Conservation (phyloP, 1,140 invertebrate species). For the Armadillidium nasatum region DNA sequence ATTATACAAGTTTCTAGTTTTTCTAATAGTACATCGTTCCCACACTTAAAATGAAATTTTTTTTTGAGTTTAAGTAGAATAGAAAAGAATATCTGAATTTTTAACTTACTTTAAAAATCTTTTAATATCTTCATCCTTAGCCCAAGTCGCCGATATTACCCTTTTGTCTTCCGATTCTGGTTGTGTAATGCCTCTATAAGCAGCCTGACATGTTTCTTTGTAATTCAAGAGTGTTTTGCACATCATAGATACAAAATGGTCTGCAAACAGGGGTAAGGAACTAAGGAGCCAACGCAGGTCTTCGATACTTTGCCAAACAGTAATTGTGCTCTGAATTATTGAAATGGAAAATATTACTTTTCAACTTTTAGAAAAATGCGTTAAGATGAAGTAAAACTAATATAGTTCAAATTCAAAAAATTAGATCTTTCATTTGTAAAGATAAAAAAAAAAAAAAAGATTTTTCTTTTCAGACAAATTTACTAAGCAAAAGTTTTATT, state of each 20-base stretch:
- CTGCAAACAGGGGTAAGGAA: slow-evolving; percentile 65
- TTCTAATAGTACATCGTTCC: too few relatives aligned
- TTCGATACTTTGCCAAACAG: slow-evolving; percentile 64
- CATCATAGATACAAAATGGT: slow-evolving; percentile 65
- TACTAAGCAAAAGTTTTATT: too few relatives aligned
- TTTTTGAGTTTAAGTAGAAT: too few relatives aligned
- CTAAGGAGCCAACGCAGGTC: slow-evolving; percentile 66
- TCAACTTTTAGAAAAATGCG: too few relatives aligned
- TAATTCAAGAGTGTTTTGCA: slow-evolving; percentile 66
- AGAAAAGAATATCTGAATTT: too few relatives aligned
- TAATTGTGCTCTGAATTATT: slow-evolving; percentile 60
- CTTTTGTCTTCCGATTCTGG: slow-evolving; percentile 72
- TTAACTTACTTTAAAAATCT: slow-evolving; percentile 68
- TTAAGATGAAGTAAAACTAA: too few relatives aligned
- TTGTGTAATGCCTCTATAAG: slow-evolving; percentile 71
- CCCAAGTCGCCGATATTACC: slow-evolving; percentile 82
- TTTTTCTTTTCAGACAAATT: too few relatives aligned
- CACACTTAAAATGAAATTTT: too few relatives aligned
- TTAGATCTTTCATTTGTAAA: too few relatives aligned
- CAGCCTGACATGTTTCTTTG: slow-evolving; percentile 67
- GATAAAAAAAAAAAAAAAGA: too few relatives aligned
- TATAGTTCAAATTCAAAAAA: too few relatives aligned
- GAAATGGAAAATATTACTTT: not conserved
- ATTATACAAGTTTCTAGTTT: too few relatives aligned
- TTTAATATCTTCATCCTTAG: slow-evolving; percentile 90